These are phyloP conservation scores for Phycodurus eques DNA, from an alignment of 2,113 vertebrate genomes.

Conservation along the genomic window DNA sequence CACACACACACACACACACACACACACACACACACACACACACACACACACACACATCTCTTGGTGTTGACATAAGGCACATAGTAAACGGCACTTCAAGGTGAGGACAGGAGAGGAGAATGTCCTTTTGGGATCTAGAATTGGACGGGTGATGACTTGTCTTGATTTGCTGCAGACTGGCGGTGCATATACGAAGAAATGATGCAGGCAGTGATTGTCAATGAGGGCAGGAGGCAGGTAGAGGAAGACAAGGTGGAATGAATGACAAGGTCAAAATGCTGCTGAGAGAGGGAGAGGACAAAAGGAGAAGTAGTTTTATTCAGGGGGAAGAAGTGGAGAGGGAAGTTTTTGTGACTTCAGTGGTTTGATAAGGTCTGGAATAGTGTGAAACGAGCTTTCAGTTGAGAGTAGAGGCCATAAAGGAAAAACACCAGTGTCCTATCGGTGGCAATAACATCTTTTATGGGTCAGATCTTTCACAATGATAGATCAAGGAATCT, in stretches of 20 bases:
- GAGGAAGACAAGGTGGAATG: conserved; percentile 39
- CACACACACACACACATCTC: conserved; percentile 21
- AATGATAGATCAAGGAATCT: background rate
- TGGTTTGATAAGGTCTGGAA: conserved; percentile 1
- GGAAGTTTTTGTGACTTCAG: conserved; percentile 6
- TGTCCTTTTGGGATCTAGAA: conserved; percentile 36
- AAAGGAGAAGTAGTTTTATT: conserved; percentile 29
- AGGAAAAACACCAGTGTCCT: background rate
- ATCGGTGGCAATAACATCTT: background rate
- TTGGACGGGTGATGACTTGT: conserved; percentile 34
- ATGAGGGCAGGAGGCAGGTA: conserved; percentile 25
- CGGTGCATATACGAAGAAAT: conserved; percentile 22
- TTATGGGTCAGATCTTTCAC: conserved; percentile 3
- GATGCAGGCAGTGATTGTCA: conserved; percentile 26
- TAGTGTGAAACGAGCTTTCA: background rate
- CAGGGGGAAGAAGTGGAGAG: conserved; percentile 26
- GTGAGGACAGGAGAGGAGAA: conserved; percentile 17
- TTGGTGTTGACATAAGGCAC: conserved; percentile 23
- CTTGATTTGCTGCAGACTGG: conserved; percentile 34
- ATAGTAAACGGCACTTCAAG: conserved; percentile 27
- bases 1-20: conserved; percentile 8
- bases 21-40: conserved; percentile 14
- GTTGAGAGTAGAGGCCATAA: background rate
- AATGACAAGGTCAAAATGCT: conserved; percentile 46
- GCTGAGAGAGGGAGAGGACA: conserved; percentile 27